Conservation (phyloP, 2,888 invertebrate genomes). For the Drosophila neonasuta region DNA sequence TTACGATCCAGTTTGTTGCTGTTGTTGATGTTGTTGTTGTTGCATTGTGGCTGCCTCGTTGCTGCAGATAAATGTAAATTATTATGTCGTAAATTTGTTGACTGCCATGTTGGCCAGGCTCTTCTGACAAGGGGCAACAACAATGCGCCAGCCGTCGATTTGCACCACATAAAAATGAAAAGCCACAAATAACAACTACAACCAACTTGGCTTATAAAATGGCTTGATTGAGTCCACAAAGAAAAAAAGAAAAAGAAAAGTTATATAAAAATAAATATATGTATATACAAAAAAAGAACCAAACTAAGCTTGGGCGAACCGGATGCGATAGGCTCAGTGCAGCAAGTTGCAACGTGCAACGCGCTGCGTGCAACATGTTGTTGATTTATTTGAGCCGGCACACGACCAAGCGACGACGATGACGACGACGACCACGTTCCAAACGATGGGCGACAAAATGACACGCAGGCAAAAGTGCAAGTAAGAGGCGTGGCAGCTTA, state of each 20-base stretch:
- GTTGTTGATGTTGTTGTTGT: constrained; percentile 42
- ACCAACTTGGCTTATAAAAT: constrained; percentile 60
- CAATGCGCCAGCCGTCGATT: constrained; percentile 64
- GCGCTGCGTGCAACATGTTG: constrained; percentile 38
- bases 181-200: constrained; percentile 18
- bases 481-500: constrained; percentile 31
- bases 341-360: constrained; percentile 23
- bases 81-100: constrained; percentile 81
- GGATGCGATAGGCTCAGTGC: constrained; percentile 68
- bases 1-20: constrained; percentile 57
- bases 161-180: constrained; percentile 44
- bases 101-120: constrained; percentile 72
- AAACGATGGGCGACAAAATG: constrained; percentile 46
- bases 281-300: constrained; percentile 21
- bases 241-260: not conserved
- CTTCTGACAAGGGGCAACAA: constrained; percentile 59
- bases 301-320: constrained; percentile 66
- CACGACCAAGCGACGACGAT: constrained; percentile 64
- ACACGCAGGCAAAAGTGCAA: constrained; percentile 71
- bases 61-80: constrained; percentile 82
- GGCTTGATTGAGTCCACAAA: constrained; percentile 70
- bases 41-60: constrained; percentile 70
- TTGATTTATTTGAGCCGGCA: constrained; percentile 73
- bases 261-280: constrained; percentile 6
- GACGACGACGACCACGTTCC: constrained; percentile 68